Base-by-base conservation (phyloP, 2,888 invertebrate species). In the Entomobrya proxima region DNA sequence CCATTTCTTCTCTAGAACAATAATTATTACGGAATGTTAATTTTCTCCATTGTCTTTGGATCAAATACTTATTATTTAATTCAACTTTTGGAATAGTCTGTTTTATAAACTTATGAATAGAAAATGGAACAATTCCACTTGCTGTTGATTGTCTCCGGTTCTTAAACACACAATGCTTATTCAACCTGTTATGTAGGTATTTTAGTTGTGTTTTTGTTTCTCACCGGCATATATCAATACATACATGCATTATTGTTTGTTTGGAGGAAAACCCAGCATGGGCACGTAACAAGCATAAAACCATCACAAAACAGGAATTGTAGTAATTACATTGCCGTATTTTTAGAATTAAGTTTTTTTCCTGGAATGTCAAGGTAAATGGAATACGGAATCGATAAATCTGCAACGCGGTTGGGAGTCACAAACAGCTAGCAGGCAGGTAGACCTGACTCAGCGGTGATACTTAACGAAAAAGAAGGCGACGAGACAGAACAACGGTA, bases 351-450 rank as follows among this genome's bases (percentile, higher is more conserved):
- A 1, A 21, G 7, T 24, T 37, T 27, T 74, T 82, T 82, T 82
- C 50, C 75, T 44, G 82, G 52, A 76, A 76, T 76, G 76, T 58
- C 58, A 76, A 76, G 55, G 76, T 76, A 76, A 83, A 50, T 76
- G 69, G 69, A 69, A 47, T 11, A 50, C 35, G 82, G 82, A 61
- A 82, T 75, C 75, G 50, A 75, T 82, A 82, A 82, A 74, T 82
- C 82, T 75, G 74, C 75, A 64, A 55, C 64, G 55, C 75, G n/a
- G 58, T n/a, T 47, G 76, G 76, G 37, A 40, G 55, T 55, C 37
- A 21, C 6, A n/a, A n/a, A n/a, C 55, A 55, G n/a, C 21, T 55
- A 11, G 37, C 44, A 50, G 5, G 21, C 76, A 76, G 67, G 67
- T 67, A 52, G 27, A 40, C 76, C 76, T 32, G 55, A 76, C 13